Evolutionary conservation across 2,888 invertebrate genomes (phyloP).

Genomic region (Morinoia aosen): DNA sequence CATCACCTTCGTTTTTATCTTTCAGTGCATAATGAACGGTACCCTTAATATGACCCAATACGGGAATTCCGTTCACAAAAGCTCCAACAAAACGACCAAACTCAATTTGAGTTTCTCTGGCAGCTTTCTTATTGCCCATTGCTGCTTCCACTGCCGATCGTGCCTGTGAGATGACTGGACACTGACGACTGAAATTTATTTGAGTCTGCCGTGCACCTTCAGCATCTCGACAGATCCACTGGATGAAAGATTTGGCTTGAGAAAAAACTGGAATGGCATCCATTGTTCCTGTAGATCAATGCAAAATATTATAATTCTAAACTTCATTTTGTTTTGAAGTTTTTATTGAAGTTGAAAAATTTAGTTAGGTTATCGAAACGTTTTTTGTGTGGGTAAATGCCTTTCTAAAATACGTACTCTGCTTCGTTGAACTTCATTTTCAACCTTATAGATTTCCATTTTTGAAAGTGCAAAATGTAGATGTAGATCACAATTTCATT

Average conservation of each 20-base stretch:
- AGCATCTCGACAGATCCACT: background rate
- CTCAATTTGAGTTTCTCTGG: slow-evolving; percentile 15
- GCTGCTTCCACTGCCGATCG: slow-evolving; percentile 1
- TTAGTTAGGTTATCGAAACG: too few species aligned
- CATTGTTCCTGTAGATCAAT: background rate
- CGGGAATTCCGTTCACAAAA: slow-evolving; percentile 26
- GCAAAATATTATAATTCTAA: background rate
- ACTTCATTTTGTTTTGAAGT: too few species aligned
- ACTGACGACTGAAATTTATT: slow-evolving; percentile 22
- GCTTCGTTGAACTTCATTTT: too few species aligned
- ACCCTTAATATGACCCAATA: slow-evolving; percentile 46
- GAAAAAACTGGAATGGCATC: slow-evolving; percentile 48
- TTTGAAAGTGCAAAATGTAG: too few species aligned
- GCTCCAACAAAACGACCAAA: background rate
- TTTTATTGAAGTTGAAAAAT: too few species aligned
- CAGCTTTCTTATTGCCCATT: background rate
- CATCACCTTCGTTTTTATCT: slow-evolving; percentile 35
- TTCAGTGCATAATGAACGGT: slow-evolving; percentile 38
- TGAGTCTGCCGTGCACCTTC: slow-evolving; percentile 43
- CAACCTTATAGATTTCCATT: too few species aligned
- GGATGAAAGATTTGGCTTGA: slow-evolving; percentile 49
- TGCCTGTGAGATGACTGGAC: slow-evolving; percentile 47
- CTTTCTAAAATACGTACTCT: too few species aligned
- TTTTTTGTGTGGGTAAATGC: too few species aligned
- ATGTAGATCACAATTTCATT: too few species aligned